phyloP scores from a whole-genome alignment of 2,888 invertebrate genomes.

The Geophilus truncorum region DNA sequence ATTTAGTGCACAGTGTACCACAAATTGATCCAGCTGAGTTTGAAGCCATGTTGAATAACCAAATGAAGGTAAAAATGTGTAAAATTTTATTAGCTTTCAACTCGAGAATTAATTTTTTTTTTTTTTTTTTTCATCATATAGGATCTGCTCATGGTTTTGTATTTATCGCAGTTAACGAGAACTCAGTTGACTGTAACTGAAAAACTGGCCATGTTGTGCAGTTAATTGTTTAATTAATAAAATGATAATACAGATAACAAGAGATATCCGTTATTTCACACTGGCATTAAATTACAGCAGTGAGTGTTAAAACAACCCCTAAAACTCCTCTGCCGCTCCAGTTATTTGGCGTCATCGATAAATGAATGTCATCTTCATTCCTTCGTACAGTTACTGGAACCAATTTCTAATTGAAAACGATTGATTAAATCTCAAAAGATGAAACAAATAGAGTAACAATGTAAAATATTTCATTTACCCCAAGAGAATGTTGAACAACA shows the following conservation, averaged over 20 bases:
- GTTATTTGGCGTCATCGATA: slow-evolving; percentile 63
- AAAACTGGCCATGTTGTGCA: slow-evolving; percentile 61
- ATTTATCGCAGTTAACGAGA: slow-evolving; percentile 90
- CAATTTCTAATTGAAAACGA: not conserved
- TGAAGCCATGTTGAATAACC: slow-evolving; percentile 90
- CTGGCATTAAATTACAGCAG: slow-evolving; percentile 27
- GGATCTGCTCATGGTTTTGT: slow-evolving; percentile 95
- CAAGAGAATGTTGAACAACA: slow-evolving; percentile 56
- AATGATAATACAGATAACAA: too few species aligned
- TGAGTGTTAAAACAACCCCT: slow-evolving; percentile 49
- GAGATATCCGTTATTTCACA: not conserved
- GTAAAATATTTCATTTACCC: slow-evolving; percentile 38
- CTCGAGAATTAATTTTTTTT: too few species aligned
- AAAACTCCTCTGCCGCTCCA: slow-evolving; percentile 76
- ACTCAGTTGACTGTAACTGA: slow-evolving; percentile 95
- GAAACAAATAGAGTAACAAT: too few species aligned
- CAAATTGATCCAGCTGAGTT: slow-evolving; percentile 85
- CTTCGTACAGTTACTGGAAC: slow-evolving; percentile 43
- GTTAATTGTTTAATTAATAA: not conserved
- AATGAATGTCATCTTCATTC: slow-evolving; percentile 54
- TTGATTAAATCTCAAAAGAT: not conserved
- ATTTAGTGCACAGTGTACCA: slow-evolving; percentile 86
- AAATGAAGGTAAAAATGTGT: slow-evolving; percentile 77
- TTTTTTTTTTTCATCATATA: too few species aligned
- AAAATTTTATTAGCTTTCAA: too few species aligned